Conservation (phyloP, 1,140 invertebrate species). For the Doryteuthis pealeii region DNA sequence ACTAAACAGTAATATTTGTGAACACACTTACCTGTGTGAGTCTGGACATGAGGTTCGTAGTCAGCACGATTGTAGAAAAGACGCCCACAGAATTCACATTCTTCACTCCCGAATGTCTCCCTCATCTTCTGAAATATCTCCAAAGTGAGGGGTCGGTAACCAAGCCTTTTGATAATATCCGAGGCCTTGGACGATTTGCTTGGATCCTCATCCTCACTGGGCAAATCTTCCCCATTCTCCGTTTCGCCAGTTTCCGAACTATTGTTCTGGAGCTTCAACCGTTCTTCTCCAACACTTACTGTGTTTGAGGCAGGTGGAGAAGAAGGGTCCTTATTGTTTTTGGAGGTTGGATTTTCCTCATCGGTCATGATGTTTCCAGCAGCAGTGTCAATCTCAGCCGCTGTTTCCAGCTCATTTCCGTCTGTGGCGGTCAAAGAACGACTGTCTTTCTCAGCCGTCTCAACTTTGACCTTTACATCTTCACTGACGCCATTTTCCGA, state of each 20-base stretch:
- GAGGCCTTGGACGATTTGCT: background rate
- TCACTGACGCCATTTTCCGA: background rate
- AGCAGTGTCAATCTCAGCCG: background rate
- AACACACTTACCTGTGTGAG: slow-evolving; percentile 54
- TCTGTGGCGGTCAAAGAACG: slow-evolving; percentile 13
- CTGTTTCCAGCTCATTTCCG: background rate
- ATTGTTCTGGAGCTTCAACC: slow-evolving; percentile 8
- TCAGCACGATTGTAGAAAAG: slow-evolving; percentile 53
- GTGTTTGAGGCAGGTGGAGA: background rate
- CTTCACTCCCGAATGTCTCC: slow-evolving; percentile 57
- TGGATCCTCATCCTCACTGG: background rate
- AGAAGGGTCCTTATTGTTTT: background rate
- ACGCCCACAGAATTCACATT: slow-evolving; percentile 58
- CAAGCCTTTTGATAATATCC: slow-evolving; percentile 44
- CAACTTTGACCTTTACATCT: slow-evolving; percentile 15
- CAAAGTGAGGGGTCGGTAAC: slow-evolving; percentile 50
- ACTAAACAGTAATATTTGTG: too few species aligned
- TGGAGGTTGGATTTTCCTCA: background rate
- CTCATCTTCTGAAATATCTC: slow-evolving; percentile 55
- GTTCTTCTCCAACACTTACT: slow-evolving; percentile 8
- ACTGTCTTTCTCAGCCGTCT: slow-evolving; percentile 16
- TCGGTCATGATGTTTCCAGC: background rate
- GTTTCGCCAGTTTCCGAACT: slow-evolving; percentile 3
- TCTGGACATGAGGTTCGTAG: slow-evolving; percentile 53
- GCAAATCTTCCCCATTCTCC: slow-evolving; percentile 17